Conservation (phyloP, 1,140 invertebrate genomes). For the Psix sp. region DNA sequence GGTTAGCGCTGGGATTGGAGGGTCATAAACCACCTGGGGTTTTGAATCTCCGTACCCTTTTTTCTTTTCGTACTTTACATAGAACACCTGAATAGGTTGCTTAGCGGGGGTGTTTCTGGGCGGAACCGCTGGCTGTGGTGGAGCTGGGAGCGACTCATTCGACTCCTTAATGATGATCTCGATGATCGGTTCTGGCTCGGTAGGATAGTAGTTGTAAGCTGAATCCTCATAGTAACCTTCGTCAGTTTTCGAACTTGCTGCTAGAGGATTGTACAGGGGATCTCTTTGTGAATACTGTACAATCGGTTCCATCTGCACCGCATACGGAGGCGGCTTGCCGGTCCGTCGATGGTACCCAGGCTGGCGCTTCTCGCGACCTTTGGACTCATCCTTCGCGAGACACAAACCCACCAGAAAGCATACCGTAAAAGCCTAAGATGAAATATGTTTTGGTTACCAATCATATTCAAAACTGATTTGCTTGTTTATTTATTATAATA, state of each 20-base stretch:
- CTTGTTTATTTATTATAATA: too few species aligned
- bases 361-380: constrained; percentile 70
- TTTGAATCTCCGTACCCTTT: constrained; percentile 79
- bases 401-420: constrained; percentile 49
- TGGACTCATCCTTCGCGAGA: constrained; percentile 65
- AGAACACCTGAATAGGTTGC: constrained; percentile 92
- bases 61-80: constrained; percentile 91
- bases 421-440: constrained; percentile 64
- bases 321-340: constrained; percentile 81
- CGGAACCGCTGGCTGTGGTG: constrained; percentile 77
- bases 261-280: constrained; percentile 81
- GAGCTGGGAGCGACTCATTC: constrained; percentile 85
- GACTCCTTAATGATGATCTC: constrained; percentile 94
- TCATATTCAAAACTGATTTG: too few species aligned
- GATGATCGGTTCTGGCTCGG: constrained; percentile 91
- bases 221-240: constrained; percentile 74
- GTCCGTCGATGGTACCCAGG: constrained; percentile 66
- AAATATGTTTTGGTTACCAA: too few species aligned
- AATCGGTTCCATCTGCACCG: constrained; percentile 87
- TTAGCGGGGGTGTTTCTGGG: constrained; percentile 81
- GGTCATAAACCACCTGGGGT: constrained; percentile 85
- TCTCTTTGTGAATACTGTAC: constrained; percentile 87
- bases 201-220: constrained; percentile 80
- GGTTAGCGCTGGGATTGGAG: constrained; percentile 84
- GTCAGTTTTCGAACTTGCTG: constrained; percentile 76